These are phyloP conservation scores for Neotoxoptera formosana DNA, from an alignment of 1,140 invertebrate genomes.

Conservation along the genomic window DNA sequence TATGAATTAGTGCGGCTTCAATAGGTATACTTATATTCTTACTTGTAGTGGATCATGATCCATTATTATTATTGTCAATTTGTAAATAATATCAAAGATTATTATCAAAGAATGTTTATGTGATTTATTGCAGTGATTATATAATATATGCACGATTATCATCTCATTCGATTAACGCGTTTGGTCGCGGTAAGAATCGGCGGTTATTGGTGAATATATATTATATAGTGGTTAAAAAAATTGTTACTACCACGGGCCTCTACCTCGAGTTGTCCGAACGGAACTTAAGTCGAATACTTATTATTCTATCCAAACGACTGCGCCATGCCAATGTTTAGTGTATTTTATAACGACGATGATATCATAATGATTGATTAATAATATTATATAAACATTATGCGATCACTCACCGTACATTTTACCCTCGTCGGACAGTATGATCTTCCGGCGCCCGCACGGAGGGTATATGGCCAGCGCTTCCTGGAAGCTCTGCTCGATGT, in stretches of 20 bases:
- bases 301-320: not conserved
- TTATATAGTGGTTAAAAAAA: too few relatives aligned
- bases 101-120: too few relatives aligned
- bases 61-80: too few relatives aligned
- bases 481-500: constrained; percentile 99
- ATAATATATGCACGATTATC: too few relatives aligned
- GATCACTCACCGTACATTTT: constrained; percentile 99
- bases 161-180: not conserved
- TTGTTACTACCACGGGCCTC: too few relatives aligned
- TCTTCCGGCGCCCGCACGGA: constrained; percentile 98
- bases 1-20: too few relatives aligned
- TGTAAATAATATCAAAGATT: too few relatives aligned
- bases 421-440: constrained; percentile 99
- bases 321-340: not conserved
- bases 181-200: too few relatives aligned
- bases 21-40: too few relatives aligned
- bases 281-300: not conserved
- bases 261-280: not conserved
- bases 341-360: not conserved
- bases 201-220: not conserved
- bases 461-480: constrained; percentile 99
- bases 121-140: too few relatives aligned
- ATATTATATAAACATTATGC: not conserved
- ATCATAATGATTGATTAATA: not conserved
- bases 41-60: too few relatives aligned